Conservation (phyloP, 2,797 vertebrate species). For the Channallabes apus region DNA sequence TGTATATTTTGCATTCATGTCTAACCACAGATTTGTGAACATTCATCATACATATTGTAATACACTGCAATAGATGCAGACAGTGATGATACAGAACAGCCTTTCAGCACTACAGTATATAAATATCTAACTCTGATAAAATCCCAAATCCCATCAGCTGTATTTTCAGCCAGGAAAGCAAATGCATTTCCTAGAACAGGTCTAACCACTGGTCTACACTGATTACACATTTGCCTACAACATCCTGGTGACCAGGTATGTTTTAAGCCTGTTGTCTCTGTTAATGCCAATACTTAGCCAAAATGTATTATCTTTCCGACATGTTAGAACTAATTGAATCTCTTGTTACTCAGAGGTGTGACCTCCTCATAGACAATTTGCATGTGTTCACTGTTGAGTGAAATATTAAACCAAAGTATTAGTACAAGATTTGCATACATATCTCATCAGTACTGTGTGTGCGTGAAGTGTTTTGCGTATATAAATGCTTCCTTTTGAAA, state of each 20-base stretch:
- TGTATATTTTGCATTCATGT: background rate
- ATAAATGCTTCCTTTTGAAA: background rate
- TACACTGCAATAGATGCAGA: background rate
- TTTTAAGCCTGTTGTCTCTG: background rate
- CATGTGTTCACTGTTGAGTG: constrained; percentile 47
- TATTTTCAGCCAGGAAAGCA: background rate
- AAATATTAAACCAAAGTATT: constrained; percentile 44
- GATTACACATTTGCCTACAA: constrained; percentile 11
- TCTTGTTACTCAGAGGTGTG: background rate
- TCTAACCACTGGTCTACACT: background rate
- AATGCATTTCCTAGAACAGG: background rate
- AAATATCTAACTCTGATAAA: background rate
- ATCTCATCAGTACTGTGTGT: constrained; percentile 63
- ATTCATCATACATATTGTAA: background rate
- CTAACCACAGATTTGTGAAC: background rate
- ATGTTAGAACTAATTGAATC: background rate
- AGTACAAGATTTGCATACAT: constrained; percentile 64
- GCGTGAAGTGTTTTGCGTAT: constrained; percentile 65
- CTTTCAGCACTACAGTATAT: background rate
- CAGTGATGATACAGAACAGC: background rate
- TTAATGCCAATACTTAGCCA: background rate
- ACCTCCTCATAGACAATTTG: constrained; percentile 34
- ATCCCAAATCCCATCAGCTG: background rate
- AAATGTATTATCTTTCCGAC: background rate
- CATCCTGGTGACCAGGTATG: background rate